Base-by-base conservation (phyloP, 1,140 invertebrate genomes). In the Andrena cerasifolii region DNA sequence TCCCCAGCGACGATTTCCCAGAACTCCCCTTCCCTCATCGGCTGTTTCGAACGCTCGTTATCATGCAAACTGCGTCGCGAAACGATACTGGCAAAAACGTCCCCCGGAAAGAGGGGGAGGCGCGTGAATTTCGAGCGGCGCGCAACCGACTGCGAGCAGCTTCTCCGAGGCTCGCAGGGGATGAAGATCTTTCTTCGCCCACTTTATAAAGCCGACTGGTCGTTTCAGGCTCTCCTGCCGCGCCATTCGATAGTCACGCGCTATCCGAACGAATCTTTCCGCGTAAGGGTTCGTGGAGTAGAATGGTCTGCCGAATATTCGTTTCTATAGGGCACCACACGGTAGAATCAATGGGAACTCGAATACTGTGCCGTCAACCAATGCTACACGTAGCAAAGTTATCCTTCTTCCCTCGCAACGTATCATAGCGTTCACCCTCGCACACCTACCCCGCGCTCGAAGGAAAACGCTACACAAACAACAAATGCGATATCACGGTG, bases 261-360 rank as follows among this genome's bases (percentile, higher is more conserved):
- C 73, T 85, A 82, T 84, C 79, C 75, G 82, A 85, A 84, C 84
- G 75, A 73, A 85, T 85, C 79, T 84, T 63, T 59, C 26, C 62
- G 56, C 43, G 65, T 45, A 81, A 81, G 70, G 74, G 82, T 84
- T 31, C 65, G 43, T 49, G 40, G 51, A 12, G 51, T 4, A 36
- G n/a, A 43, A 45, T 56, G 67, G 70, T 80, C 62, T 10, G 18
- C 63, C 82, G 82, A 74, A 81, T 85, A 74, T 84, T 85, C 68
- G 63, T 28, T 79, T n/a, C n/a, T n/a, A n/a, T n/a, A n/a, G n/a
- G n/a, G n/a, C n/a, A n/a, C n/a, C n/a, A n/a, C n/a, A n/a, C n/a
- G n/a, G n/a, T n/a, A n/a, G n/a, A n/a, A n/a, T n/a, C n/a, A n/a
- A n/a, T n/a, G n/a, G n/a, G n/a, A n/a, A n/a, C n/a, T n/a, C n/a